Base-by-base conservation (phyloP, 2,113 vertebrate species). In the Arizona elegans region DNA sequence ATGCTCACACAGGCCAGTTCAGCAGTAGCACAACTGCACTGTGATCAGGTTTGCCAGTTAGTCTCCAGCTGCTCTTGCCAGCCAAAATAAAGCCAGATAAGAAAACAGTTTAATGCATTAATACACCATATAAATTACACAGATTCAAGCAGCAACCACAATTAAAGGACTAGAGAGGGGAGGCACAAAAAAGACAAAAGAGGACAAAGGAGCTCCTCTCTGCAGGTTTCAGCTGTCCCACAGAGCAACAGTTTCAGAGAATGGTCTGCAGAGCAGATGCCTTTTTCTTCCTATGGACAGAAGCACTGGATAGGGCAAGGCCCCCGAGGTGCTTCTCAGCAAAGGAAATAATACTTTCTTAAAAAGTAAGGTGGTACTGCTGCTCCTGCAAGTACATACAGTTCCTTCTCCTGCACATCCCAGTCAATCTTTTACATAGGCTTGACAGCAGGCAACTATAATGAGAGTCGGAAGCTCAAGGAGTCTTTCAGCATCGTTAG, bases 121-220 rank as follows among this genome's bases (percentile, higher is more conserved):
- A 97, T 96, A 97, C 96, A 97, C 97, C 96, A 96, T 97, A 97
- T 97, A 97, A 97, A 97, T 97, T 97, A 97, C 97, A 96, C 93
- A 23, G 95, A 95, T 93, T 7, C 91, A 95, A 93, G 81, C 70
- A 93, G 96, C 95, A 15, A 50, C 94, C 90, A 95, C 95, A 89
- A 87, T 85, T 52, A 24, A 52, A 24, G 75, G 75, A 62, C 38
- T 58, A 23, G 43, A 43, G 33, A 13, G 24, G 53, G 12, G 62
- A 19, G n/a, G 86, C 92, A 93, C 92, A 92, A 75, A 81, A 86
- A 62, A 88, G 95, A 90, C 93, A 96, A 24, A 33, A 56, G n/a
- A 43, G 54, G 58, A 65, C 58, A 59, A 70, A 47, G 43, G 7
- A 29, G 92, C 43, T 58, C 23, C 33, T n/a, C 62, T 87, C 52